Base-by-base conservation (phyloP, 2,113 vertebrate genomes). In the Burhinus oedicnemus region DNA sequence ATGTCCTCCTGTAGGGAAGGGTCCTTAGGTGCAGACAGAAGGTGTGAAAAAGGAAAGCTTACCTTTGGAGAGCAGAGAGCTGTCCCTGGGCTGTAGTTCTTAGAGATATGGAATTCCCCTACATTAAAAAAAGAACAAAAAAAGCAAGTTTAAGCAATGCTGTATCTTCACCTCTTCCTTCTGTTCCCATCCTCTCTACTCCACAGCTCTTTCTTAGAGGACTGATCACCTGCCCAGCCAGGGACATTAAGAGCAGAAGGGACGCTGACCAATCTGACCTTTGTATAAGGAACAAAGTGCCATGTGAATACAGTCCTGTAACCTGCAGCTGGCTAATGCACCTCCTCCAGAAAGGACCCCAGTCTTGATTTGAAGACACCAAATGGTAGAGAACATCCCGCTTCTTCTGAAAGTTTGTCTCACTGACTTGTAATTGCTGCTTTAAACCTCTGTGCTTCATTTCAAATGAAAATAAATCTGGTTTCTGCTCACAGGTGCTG, bases 381-480 rank as follows among this genome's bases (percentile, higher is more conserved):
- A 34, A 78, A 78, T 54, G 5, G 27, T 0, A 61, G 36, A 88
- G 79, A 61, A 87, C n/a, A 54, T 54, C 75, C 49, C 1, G 3
- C 58, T 69, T 66, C 32, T 54, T 51, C 71, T 22, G 5, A 13
- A 82, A 80, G 82, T 90, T 87, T 71, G 34, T 87, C 83, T 74
- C 89, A 91, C 60, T n/a, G 83, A 74, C 51, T 94, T 32, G 21
- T 52, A 94, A 95, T 74, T 3, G 4, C 57, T 72, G 68, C 87
- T 93, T 95, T 72, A 91, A 80, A 93, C 45, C 83, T 36, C 78
- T 32, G 52, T 8, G 66, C 90, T 91, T 82, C 82, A 79, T 95
- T 94, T 65, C 78, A 65, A 80, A 95, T 96, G 88, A 94, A 96
- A 96, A 95, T 54, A 74, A 45, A 58, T 20, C 87, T 65, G 49